phyloP scores from a whole-genome alignment of 2,888 invertebrate species.

The Pyrocoelia pectoralis region DNA sequence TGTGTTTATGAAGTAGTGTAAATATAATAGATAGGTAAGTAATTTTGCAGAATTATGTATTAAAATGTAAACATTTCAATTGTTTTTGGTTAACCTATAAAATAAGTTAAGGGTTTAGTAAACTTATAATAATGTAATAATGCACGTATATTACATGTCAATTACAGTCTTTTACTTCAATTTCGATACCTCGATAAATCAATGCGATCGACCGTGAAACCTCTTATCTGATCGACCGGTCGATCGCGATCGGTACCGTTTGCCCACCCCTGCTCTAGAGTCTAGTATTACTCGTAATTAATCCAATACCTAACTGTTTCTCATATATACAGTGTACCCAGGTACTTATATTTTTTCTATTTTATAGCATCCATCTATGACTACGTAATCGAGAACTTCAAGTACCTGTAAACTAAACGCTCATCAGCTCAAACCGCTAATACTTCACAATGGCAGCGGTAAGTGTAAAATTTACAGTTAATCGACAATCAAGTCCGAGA shows the following conservation, averaged over 20 bases:
- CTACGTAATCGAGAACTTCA: background rate
- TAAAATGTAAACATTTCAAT: constrained; percentile 5
- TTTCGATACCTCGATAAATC: too few relatives aligned
- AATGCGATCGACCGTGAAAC: too few relatives aligned
- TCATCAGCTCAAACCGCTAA: background rate
- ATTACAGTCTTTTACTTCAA: too few relatives aligned
- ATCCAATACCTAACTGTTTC: too few relatives aligned
- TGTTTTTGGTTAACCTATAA: background rate
- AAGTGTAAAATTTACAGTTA: background rate
- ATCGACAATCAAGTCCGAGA: background rate
- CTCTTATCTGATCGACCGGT: too few relatives aligned
- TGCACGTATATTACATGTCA: too few relatives aligned
- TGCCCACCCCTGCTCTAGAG: too few relatives aligned
- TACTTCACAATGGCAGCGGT: constrained; percentile 6
- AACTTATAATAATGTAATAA: background rate
- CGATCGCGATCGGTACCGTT: too few relatives aligned
- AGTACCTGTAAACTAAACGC: background rate
- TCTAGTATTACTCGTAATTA: too few relatives aligned
- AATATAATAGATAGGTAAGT: background rate
- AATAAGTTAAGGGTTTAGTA: background rate
- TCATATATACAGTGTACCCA: too few relatives aligned
- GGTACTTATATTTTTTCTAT: too few relatives aligned
- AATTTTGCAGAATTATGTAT: constrained; percentile 7
- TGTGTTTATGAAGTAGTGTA: background rate
- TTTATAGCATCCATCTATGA: constrained; percentile 6